Percentiles rank a stretch among this genome's conserved stretches.
These are phyloP conservation scores for Morone saxatilis DNA, from an alignment of 2,113 vertebrate genomes.

Conservation along the genomic window DNA sequence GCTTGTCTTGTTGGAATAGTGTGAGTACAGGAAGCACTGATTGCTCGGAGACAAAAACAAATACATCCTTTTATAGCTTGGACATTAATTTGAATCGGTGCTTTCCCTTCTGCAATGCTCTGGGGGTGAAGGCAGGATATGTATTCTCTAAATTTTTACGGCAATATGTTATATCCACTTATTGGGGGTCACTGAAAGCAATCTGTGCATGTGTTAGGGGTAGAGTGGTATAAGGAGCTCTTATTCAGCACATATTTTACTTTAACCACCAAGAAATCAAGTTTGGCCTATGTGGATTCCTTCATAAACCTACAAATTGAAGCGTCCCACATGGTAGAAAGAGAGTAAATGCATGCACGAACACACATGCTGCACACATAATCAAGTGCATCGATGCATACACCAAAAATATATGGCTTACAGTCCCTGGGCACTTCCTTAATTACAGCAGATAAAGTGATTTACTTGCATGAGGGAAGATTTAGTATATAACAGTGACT, in stretches of 20 bases:
- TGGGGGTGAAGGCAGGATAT: conserved; percentile 25
- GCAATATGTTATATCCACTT: conserved; percentile 36
- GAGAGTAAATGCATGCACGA: neutral
- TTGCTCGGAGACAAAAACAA: conserved; percentile 68
- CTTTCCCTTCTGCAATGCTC: conserved; percentile 29
- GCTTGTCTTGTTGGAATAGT: conserved; percentile 53
- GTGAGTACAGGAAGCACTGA: conserved; percentile 46
- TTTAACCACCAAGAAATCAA: conserved; percentile 29
- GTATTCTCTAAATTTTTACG: conserved; percentile 35
- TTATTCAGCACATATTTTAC: conserved; percentile 51
- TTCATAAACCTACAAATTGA: conserved; percentile 37
- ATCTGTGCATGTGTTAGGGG: conserved; percentile 34
- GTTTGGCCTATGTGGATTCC: neutral
- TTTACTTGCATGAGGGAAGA: neutral
- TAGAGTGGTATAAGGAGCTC: neutral
- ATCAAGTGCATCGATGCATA: conserved; percentile 19
- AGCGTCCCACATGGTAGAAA: neutral
- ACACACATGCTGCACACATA: conserved; percentile 18
- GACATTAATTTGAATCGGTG: conserved; percentile 55
- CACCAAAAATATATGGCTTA: neutral
- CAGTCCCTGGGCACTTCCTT: neutral
- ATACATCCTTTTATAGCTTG: conserved; percentile 49
- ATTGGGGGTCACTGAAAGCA: conserved; percentile 34
- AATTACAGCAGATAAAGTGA: conserved; percentile 31
- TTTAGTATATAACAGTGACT: neutral